Conservation (phyloP, 2,888 invertebrate genomes). For the Parascotia fuliginaria region DNA sequence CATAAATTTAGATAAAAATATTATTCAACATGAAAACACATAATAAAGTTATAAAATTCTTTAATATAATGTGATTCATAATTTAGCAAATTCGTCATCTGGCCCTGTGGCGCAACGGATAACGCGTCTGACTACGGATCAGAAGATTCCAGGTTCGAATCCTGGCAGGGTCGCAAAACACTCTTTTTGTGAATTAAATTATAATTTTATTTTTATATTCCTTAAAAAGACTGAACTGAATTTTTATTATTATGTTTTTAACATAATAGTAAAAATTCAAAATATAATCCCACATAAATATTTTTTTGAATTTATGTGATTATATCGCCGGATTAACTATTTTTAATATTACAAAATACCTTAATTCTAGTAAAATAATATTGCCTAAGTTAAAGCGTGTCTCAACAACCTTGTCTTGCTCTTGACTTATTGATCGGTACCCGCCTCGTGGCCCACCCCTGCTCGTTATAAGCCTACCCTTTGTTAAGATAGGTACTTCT, state of each 20-base stretch:
- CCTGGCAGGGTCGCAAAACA: conserved; percentile 84
- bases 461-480: conserved; percentile 1
- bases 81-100: conserved; percentile 4
- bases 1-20: no score
- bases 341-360: no score
- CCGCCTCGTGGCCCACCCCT: conserved; percentile 10
- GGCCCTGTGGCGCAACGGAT: conserved; percentile 88
- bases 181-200: conserved; percentile 6
- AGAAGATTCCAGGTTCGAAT: conserved; percentile 90
- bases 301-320: no score
- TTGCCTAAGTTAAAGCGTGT: conserved; percentile 65
- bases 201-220: background rate
- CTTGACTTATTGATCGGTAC: conserved; percentile 44
- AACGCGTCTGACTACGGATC: conserved; percentile 90
- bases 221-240: no score
- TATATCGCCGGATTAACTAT: no score
- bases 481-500: background rate
- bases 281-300: no score
- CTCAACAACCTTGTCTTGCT: conserved; percentile 44
- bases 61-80: background rate
- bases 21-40: background rate
- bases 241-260: no score
- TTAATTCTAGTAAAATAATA: background rate
- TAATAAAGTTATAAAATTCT: background rate
- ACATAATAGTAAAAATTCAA: no score